Base-by-base conservation (phyloP, 2,797 vertebrate species). In the Carapus acus region DNA sequence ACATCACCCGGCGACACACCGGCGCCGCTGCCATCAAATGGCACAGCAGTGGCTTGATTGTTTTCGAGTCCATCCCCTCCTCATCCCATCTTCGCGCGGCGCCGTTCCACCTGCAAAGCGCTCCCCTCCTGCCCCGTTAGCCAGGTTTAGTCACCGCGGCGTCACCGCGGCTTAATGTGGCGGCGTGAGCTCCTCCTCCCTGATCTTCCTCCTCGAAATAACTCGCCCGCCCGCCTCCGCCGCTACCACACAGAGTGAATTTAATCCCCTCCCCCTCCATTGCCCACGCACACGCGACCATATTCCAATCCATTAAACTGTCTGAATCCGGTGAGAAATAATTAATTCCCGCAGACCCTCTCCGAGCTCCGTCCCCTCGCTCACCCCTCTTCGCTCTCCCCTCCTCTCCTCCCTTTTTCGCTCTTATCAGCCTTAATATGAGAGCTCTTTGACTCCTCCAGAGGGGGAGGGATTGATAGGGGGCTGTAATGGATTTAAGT, bases 401-500 rank as follows among this genome's bases (percentile, higher is more conserved):
- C 61, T 40, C 54, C 31, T 49, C 7, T 40, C 38, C 11, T 1
- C 55, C 42, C 40, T n/a, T 20, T 49, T 49, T 39, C 3, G 13
- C 9, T 27, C 33, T 61, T 69, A 79, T 73, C 77, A 53, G 64
- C 78, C 66, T 71, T 58, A 80, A 78, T 81, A 80, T 74, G 64
- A 78, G 72, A 69, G 67, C 71, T 67, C 72, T 76, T 71, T 74
- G 67, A 72, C 72, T 69, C 65, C 62, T 62, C 65, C 51, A 56
- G 62, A 75, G 39, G 47, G 54, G 55, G 45, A 58, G 55, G 57
- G 50, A 51, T 9, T n/a, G n/a, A n/a, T n/a, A n/a, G n/a, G 24
- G 63, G 70, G 67, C 59, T 51, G 49, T 80, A 82, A 86, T 85
- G 79, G 81, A 80, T 85, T 83, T 80, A 80, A 77, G 71, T 54